Evolutionary conservation across 92 coral and sea anemone genomes (phyloP).

Genomic region (Epizoanthus illoricatus): DNA sequence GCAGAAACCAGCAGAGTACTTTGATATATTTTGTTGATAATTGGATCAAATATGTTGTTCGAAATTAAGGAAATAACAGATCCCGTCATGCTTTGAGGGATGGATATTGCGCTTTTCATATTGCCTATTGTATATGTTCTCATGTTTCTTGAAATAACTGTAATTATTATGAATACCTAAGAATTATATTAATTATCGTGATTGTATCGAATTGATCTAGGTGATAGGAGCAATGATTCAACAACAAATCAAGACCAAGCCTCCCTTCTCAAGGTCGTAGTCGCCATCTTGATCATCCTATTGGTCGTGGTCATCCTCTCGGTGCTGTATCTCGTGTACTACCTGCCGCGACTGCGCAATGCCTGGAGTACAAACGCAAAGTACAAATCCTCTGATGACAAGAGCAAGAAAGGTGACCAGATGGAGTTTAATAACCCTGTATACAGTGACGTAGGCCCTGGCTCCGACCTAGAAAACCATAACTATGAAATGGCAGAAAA

Average conservation of each 20-base stretch:
- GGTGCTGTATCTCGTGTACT: background rate
- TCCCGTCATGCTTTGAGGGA: no score
- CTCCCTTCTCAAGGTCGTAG: constrained; percentile 11
- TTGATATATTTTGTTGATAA: no score
- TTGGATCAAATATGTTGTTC: no score
- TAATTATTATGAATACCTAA: no score
- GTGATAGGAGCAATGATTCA: constrained; percentile 1
- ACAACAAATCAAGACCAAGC: constrained; percentile 3
- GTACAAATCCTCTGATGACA: background rate
- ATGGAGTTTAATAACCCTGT: constrained; percentile 15
- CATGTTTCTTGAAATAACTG: no score
- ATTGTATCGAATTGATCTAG: background rate
- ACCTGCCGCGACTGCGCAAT: constrained; percentile 15
- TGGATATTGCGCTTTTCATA: no score
- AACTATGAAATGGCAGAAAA: background rate
- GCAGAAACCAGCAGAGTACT: no score
- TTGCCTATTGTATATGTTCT: no score
- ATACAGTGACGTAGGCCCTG: background rate
- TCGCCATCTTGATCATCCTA: background rate
- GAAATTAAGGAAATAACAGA: no score
- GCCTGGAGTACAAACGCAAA: constrained; percentile 13
- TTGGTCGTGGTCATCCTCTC: constrained; percentile 16
- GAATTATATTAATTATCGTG: background rate
- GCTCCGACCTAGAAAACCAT: background rate
- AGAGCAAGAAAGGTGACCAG: background rate